Base-by-base conservation (phyloP, 2,113 vertebrate species). In the Chloebia gouldiae region DNA sequence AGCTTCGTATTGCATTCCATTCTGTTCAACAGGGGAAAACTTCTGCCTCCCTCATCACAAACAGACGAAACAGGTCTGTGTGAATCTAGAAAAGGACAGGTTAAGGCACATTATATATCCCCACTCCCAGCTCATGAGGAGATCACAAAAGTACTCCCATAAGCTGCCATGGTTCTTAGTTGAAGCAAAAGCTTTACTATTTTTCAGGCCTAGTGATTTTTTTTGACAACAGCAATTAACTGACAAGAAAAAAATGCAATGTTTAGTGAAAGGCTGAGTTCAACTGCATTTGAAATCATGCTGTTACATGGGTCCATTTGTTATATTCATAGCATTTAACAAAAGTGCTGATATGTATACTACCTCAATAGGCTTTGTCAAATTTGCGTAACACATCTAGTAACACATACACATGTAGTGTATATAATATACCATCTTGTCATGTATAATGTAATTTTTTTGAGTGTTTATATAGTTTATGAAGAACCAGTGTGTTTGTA, bases 201-300 rank as follows among this genome's bases (percentile, higher is more conserved):
- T 77, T 78, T 42, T 13, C 16, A 39, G 25, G 23, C 8, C 10
- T 61, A 69, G 24, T 0, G 4, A 14, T 28, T 83, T 60, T 90
- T 90, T 90, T 19, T 35, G n/a, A 42, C 44, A 65, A 21, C 5
- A 77, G 33, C 14, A 28, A 27, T 66, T 73, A 40, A 49, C 22
- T 30, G 56, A 39, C 15, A 49, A 57, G 14, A 51, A 86, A 80
- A 70, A 69, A 11, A 0, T 5, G 10, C 3, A 10, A 0, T 14
- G 7, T 86, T 65, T 65, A 11, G 6, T 63, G 80, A 65, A 51
- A 69, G 45, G 15, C 22, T 61, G 16, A 59, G 63, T 70, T 73
- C 45, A 61, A 37, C 17, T 72, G 31, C 8, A 3, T 27, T 77
- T 83, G 54, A 65, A 91, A 77, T 16, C 31, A 31, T 1, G 2